Base-by-base conservation (phyloP, 2,113 vertebrate species). In the Pachypanchax playfairii region DNA sequence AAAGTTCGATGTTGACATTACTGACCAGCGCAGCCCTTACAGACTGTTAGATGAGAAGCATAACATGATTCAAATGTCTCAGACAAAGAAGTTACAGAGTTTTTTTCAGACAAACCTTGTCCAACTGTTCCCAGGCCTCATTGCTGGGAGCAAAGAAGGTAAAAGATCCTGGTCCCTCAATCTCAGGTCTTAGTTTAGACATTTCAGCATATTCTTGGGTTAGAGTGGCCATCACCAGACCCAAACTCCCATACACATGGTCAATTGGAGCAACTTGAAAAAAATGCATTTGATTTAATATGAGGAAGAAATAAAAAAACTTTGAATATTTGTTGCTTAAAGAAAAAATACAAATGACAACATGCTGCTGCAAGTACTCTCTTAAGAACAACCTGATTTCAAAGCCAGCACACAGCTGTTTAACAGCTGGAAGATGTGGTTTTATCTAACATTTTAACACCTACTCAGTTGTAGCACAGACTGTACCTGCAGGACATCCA, bases 61-160 rank as follows among this genome's bases (percentile, higher is more conserved):
- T 7, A 51, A 54, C n/a, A 10, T 36, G 28, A 17, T 70, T 70
- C 21, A 28, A 56, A 64, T 8, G 12, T 43, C 2, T 61, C n/a
- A 60, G 3, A 38, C 0, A 14, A 3, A 50, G 9, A 43, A 1
- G 2, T 14, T 12, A 18, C 15, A 2, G 4, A 38, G 1, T 48
- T 62, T 49, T 48, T 10, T 44, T 25, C 36, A 47, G 6, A 84
- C 88, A 94, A 91, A 99, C 97, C 42, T 79, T n/a, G 67, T 94
- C 90, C 83, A 99, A 73, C 49, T 89, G 73, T 2, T 95, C 92
- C 97, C 97, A 99, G 18, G 97, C 97, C 1, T 99, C 97, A 3
- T 97, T 96, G 73, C 95, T 98, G 2, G 97, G 97, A 58, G 96
- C 93, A 72, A 99, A 99, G 79, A 96, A 94, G 14, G 97, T 99